Conservation (phyloP, 2,113 vertebrate species). For the Spea multiplicata region DNA sequence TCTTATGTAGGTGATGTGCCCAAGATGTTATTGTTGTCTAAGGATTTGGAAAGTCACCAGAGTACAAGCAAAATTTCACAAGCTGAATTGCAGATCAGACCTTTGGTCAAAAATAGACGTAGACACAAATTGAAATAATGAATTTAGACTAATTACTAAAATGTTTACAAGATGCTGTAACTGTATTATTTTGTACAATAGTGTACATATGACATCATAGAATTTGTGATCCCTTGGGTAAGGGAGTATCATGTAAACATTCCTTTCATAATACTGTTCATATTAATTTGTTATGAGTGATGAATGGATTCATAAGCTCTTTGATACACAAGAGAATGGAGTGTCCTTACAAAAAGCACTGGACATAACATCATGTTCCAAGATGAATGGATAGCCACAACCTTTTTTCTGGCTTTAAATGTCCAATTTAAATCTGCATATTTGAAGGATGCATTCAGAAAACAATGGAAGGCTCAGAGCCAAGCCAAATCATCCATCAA, state of each 20-base stretch:
- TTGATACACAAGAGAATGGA: background rate
- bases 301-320: background rate
- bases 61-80: too few relatives aligned
- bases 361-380: constrained; percentile 8
- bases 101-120: too few relatives aligned
- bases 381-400: background rate
- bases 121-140: too few relatives aligned
- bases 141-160: too few relatives aligned
- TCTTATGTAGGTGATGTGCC: too few relatives aligned
- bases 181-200: background rate
- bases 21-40: too few relatives aligned
- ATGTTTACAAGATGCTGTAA: background rate
- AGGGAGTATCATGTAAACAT: constrained; percentile 16
- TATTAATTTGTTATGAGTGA: constrained; percentile 8
- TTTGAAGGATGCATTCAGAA: background rate
- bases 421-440: constrained; percentile 1
- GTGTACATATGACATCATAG: background rate
- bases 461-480: background rate
- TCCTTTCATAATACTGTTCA: constrained; percentile 11
- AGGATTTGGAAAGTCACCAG: too few relatives aligned
- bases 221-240: background rate
- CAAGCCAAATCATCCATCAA: background rate
- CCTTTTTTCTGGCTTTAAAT: background rate
- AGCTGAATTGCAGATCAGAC: too few relatives aligned
- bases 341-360: constrained; percentile 7